phyloP scores from a whole-genome alignment of 2,797 vertebrate genomes.

The Crenichthys baileyi region DNA sequence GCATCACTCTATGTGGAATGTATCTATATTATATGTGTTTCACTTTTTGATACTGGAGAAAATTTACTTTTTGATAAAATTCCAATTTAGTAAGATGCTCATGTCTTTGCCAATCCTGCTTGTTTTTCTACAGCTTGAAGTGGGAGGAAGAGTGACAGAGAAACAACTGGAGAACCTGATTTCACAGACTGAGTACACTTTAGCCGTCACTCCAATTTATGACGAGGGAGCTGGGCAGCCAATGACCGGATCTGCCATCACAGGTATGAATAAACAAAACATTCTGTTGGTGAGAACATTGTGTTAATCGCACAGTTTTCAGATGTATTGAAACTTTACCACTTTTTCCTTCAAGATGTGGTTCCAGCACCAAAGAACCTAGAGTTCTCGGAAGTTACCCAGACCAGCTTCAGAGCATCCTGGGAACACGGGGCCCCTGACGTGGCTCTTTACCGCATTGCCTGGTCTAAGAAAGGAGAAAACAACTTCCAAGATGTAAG shows the following conservation, averaged over 20 bases:
- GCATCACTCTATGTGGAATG: background rate
- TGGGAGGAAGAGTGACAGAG: conserved; percentile 84
- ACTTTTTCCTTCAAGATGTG: conserved; percentile 76
- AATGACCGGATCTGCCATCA: conserved; percentile 84
- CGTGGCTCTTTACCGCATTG: conserved; percentile 93
- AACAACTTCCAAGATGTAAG: conserved; percentile 76
- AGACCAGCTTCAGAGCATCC: conserved; percentile 89
- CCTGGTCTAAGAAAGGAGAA: conserved; percentile 86
- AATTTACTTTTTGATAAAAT: background rate
- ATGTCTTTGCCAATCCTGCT: background rate
- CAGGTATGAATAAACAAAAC: conserved; percentile 80
- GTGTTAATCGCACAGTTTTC: background rate
- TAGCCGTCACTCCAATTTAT: conserved; percentile 89
- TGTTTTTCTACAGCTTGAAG: conserved; percentile 85
- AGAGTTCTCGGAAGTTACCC: conserved; percentile 87
- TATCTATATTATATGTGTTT: background rate
- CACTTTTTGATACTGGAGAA: too few relatives aligned
- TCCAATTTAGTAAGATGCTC: background rate
- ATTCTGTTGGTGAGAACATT: background rate
- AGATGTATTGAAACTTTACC: background rate
- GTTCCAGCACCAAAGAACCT: conserved; percentile 94
- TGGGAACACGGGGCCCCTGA: conserved; percentile 97
- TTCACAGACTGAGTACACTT: conserved; percentile 90
- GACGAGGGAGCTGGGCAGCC: conserved; percentile 85
- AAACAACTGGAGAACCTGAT: conserved; percentile 85